Conservation (phyloP, 2,888 invertebrate species). For the Stenichneumon culpator region DNA sequence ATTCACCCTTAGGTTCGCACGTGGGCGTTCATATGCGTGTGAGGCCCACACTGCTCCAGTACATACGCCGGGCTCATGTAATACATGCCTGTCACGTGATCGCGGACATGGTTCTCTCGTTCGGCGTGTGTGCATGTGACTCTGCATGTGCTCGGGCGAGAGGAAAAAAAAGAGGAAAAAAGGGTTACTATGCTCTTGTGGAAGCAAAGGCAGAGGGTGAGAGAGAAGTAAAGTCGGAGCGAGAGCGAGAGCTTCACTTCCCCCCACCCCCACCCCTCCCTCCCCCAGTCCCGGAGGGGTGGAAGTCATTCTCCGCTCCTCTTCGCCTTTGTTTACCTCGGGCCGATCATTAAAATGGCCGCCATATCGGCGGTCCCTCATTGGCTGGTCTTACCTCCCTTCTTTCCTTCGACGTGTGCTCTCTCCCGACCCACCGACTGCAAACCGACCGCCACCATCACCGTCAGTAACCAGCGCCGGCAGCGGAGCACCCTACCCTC, state of each 20-base stretch:
- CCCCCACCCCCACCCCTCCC: no score
- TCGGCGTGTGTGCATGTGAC: constrained; percentile 67
- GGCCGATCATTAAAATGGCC: constrained; percentile 85
- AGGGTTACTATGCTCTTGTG: constrained; percentile 57
- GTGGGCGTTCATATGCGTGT: constrained; percentile 81
- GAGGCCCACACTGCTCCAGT: constrained; percentile 63
- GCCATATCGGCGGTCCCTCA: constrained; percentile 82
- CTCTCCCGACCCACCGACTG: constrained; percentile 16
- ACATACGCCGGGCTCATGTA: constrained; percentile 26
- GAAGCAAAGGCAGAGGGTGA: constrained; percentile 32
- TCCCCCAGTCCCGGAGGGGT: constrained; percentile 71
- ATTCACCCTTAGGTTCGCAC: constrained; percentile 79
- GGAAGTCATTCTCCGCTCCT: constrained; percentile 82
- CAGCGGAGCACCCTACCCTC: constrained; percentile 52
- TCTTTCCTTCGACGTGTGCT: constrained; percentile 64
- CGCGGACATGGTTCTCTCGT: constrained; percentile 49
- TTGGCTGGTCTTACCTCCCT: constrained; percentile 80
- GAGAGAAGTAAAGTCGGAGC: constrained; percentile 39
- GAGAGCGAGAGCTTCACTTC: constrained; percentile 1
- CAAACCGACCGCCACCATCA: constrained; percentile 53
- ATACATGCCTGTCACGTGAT: constrained; percentile 59
- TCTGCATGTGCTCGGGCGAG: constrained; percentile 68
- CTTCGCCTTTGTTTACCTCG: constrained; percentile 83
- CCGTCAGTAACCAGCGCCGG: constrained; percentile 50
- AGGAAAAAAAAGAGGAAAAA: constrained; percentile 66